Evolutionary conservation across 2,888 invertebrate genomes (phyloP).

Genomic region (Drosophila pseudotalamancana): DNA sequence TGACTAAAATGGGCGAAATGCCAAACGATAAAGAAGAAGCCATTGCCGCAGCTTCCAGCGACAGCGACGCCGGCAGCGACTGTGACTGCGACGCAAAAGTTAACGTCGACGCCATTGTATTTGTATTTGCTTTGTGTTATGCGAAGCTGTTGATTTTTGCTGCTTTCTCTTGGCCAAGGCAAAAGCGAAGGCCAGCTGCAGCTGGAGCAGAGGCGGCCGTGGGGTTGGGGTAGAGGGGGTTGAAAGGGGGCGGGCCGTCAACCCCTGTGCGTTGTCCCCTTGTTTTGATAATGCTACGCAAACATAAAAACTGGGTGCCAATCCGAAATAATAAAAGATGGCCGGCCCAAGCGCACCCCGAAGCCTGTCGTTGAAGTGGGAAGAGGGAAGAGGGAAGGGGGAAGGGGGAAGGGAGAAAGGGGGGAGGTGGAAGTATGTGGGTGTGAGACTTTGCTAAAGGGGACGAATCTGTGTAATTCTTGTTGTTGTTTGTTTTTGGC

Average conservation of each 20-base stretch:
- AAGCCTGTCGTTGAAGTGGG: slow-evolving; percentile 5
- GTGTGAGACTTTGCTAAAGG: slow-evolving; percentile 38
- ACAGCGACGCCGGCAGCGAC: slow-evolving; percentile 14
- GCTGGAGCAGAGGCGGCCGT: slow-evolving; percentile 13
- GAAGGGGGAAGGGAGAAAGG: not conserved
- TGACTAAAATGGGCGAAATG: slow-evolving; percentile 81
- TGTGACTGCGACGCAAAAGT: slow-evolving; percentile 4
- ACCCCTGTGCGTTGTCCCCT: slow-evolving; percentile 76
- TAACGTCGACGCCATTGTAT: slow-evolving; percentile 51
- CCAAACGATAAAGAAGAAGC: slow-evolving; percentile 80
- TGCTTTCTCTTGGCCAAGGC: slow-evolving; percentile 53
- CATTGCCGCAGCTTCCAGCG: slow-evolving; percentile 37
- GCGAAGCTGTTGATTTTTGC: slow-evolving; percentile 69
- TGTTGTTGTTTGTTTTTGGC: slow-evolving; percentile 42
- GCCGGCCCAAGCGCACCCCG: slow-evolving; percentile 72
- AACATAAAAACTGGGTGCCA: slow-evolving; percentile 80
- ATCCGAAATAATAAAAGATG: slow-evolving; percentile 79
- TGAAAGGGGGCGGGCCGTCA: slow-evolving; percentile 33
- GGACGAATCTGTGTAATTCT: slow-evolving; percentile 72
- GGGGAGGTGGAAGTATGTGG: not conserved
- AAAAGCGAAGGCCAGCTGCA: slow-evolving; percentile 18
- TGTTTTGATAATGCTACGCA: slow-evolving; percentile 81
- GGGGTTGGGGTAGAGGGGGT: not conserved
- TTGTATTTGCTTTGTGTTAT: slow-evolving; percentile 71
- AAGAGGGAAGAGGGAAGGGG: not conserved